Conservation (phyloP, 2,888 invertebrate species). For the Mayetiola destructor region DNA sequence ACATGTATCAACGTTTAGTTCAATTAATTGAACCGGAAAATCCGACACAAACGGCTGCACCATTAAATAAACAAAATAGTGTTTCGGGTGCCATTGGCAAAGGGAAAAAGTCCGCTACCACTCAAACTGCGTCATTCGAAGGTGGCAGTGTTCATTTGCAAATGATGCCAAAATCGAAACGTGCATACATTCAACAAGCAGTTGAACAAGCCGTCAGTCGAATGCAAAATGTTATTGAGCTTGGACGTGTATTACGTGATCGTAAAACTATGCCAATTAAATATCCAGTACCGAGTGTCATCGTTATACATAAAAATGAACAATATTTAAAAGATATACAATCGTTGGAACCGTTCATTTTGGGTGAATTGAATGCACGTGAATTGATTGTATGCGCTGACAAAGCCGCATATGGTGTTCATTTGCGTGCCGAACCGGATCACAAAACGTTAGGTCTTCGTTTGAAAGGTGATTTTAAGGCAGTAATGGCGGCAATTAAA, state of each 20-base stretch:
- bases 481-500: conserved; percentile 68
- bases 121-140: background rate
- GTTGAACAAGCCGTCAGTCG: conserved; percentile 81
- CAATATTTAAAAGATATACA: conserved; percentile 63
- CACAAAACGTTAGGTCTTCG: conserved; percentile 72
- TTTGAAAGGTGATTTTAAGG: conserved; percentile 80
- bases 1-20: conserved; percentile 81
- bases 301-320: conserved; percentile 80
- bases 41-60: background rate
- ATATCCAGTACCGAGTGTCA: conserved; percentile 89
- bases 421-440: conserved; percentile 85
- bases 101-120: background rate
- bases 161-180: conserved; percentile 65
- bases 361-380: conserved; percentile 86
- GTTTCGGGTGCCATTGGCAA: background rate
- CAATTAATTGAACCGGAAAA: conserved; percentile 44
- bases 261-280: conserved; percentile 87
- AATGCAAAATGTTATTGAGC: conserved; percentile 91
- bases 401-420: conserved; percentile 83
- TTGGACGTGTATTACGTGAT: conserved; percentile 85
- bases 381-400: conserved; percentile 72
- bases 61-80: no score
- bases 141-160: conserved; percentile 80
- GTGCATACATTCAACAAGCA: conserved; percentile 56
- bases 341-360: conserved; percentile 67